phyloP scores from a whole-genome alignment of 2,888 invertebrate species.

The Nomada ruficornis region DNA sequence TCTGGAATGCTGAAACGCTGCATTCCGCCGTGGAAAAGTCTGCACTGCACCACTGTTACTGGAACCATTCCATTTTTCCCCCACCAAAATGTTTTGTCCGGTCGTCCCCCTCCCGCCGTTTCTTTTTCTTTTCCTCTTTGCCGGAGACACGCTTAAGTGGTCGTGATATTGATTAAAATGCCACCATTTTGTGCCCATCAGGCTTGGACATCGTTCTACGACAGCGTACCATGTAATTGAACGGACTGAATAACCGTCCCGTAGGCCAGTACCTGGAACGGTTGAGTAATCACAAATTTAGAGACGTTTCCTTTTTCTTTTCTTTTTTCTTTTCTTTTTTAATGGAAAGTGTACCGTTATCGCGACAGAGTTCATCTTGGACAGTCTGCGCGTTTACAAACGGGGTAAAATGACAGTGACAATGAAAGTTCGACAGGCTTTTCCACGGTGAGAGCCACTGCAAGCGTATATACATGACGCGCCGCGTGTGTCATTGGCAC shows the following conservation, averaged over 20 bases:
- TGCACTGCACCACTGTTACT: conserved; percentile 26
- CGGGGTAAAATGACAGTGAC: background rate
- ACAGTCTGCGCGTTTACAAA: no score
- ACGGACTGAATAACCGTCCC: background rate
- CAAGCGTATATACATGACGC: conserved; percentile 29
- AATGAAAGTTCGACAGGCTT: background rate
- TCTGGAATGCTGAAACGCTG: conserved; percentile 55
- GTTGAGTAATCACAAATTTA: no score
- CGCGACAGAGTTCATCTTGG: no score
- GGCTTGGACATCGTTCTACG: background rate
- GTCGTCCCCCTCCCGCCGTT: background rate
- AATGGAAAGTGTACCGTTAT: no score
- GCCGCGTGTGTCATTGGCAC: conserved; percentile 66
- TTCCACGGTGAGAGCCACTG: conserved; percentile 52
- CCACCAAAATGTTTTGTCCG: no score
- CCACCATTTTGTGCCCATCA: conserved; percentile 21
- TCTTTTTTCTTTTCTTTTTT: no score
- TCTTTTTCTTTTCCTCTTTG: conserved; percentile 1
- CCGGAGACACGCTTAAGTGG: conserved; percentile 30
- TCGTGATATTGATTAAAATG: conserved; percentile 43
- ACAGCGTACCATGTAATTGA: conserved; percentile 2
- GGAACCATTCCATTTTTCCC: conserved; percentile 47
- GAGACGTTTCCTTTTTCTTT: no score
- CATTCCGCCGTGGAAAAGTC: conserved; percentile 58
- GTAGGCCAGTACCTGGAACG: no score